These are phyloP conservation scores for Periparus ater DNA, from an alignment of 2,797 vertebrate genomes.

Conservation along the genomic window DNA sequence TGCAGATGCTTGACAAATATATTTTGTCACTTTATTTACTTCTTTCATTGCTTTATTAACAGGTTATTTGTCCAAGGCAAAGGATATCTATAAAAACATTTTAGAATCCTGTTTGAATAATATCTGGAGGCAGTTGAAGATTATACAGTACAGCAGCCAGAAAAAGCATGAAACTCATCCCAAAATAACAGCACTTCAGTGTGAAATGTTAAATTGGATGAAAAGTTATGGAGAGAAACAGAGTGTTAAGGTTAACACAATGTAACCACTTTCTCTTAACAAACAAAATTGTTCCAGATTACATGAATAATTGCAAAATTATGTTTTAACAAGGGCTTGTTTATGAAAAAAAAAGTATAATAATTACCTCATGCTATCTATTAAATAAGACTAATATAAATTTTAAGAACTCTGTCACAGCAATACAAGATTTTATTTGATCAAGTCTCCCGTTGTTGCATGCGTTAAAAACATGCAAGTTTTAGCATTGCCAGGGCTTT, in stretches of 20 bases:
- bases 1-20: neutral
- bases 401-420: neutral
- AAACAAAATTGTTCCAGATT: neutral
- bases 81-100: conserved; percentile 74
- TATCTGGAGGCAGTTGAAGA: conserved; percentile 83
- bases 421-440: neutral
- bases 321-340: neutral
- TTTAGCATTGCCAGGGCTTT: neutral
- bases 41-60: conserved; percentile 46
- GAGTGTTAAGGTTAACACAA: conserved; percentile 70
- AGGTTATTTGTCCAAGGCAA: conserved; percentile 87
- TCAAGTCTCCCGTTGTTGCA: neutral
- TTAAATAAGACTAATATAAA: neutral
- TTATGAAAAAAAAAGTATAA: neutral
- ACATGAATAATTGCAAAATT: neutral
- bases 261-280: neutral
- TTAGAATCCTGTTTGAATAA: conserved; percentile 77
- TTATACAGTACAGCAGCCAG: conserved; percentile 82
- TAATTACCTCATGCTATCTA: neutral
- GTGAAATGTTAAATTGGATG: conserved; percentile 77
- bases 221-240: conserved; percentile 40
- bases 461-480: neutral
- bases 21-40: neutral
- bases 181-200: conserved; percentile 82
- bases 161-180: conserved; percentile 79